phyloP scores from a whole-genome alignment of 2,113 vertebrate species.

The Brienomyrus brachyistius region DNA sequence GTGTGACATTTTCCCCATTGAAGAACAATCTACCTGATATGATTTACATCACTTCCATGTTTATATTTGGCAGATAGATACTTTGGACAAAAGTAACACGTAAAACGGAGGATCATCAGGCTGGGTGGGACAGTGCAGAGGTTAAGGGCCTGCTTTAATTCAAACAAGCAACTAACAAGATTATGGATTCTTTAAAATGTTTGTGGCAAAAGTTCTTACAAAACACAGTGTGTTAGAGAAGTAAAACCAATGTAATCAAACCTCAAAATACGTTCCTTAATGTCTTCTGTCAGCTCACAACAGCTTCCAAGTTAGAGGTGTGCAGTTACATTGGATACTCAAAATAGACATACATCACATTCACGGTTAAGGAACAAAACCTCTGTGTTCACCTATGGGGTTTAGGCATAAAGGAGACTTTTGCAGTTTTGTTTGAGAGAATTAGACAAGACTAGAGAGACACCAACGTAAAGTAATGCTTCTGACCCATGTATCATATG shows the following conservation, averaged over 20 bases:
- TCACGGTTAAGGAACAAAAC: not conserved
- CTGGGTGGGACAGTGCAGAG: not conserved
- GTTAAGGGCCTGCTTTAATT: not conserved
- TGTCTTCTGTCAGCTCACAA: not conserved
- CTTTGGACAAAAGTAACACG: too few relatives aligned
- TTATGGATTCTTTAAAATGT: not conserved
- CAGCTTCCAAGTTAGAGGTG: not conserved
- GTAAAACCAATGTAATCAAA: not conserved
- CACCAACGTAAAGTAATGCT: not conserved
- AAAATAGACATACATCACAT: not conserved
- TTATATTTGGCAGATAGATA: too few relatives aligned
- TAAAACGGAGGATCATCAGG: not conserved
- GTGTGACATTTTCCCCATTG: not conserved
- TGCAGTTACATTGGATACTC: not conserved
- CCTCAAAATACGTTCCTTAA: not conserved
- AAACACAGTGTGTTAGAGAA: not conserved
- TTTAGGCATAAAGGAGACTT: not conserved
- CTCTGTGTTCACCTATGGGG: not conserved
- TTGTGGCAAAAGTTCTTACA: not conserved
- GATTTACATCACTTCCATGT: not conserved
- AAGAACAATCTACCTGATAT: not conserved
- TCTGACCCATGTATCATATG: not conserved
- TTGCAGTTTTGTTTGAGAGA: not conserved
- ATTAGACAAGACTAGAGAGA: not conserved
- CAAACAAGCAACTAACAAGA: not conserved